Evolutionary conservation across 2,113 vertebrate genomes (phyloP).

Genomic region (Protomyctophum bolini): DNA sequence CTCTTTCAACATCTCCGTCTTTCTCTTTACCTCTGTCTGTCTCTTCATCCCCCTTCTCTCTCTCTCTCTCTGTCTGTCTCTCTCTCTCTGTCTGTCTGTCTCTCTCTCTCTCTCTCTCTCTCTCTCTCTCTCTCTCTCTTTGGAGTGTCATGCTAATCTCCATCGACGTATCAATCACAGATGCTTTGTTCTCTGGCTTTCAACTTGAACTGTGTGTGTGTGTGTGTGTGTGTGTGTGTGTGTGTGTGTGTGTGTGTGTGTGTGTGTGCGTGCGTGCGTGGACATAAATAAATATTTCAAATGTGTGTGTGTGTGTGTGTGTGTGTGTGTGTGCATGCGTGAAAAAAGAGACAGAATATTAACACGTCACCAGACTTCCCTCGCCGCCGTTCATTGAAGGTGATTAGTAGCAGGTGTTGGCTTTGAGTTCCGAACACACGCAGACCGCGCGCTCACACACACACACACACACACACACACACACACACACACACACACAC

Average conservation of each 20-base stretch:
- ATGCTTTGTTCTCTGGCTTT: conserved; percentile 50
- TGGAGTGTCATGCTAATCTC: conserved; percentile 47
- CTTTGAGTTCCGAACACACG: conserved; percentile 28
- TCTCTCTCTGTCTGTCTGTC: conserved; percentile 20
- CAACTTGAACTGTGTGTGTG: conserved; percentile 25
- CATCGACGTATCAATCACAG: conserved; percentile 57
- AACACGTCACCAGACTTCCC: conserved; percentile 66
- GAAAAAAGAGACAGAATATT: conserved; percentile 57
- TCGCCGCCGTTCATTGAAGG: conserved; percentile 51
- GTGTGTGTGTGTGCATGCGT: not conserved
- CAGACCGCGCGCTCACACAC: conserved; percentile 7
- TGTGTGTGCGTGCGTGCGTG: conserved; percentile 5
- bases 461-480: conserved; percentile 10
- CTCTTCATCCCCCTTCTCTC: conserved; percentile 10
- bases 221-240: not conserved
- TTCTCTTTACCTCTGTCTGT: not conserved
- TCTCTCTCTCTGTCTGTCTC: not conserved
- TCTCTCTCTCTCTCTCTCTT: not conserved
- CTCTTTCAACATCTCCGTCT: not conserved
- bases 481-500: not conserved
- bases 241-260: not conserved
- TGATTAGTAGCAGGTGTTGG: conserved; percentile 82
- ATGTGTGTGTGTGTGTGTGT: not conserved
- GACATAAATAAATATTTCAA: no score
- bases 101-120: conserved; percentile 14